Percentiles rank a stretch among this genome's conserved stretches.
These are phyloP conservation scores for Jacana jacana DNA, from an alignment of 2,113 vertebrate genomes.

Conservation along the genomic window DNA sequence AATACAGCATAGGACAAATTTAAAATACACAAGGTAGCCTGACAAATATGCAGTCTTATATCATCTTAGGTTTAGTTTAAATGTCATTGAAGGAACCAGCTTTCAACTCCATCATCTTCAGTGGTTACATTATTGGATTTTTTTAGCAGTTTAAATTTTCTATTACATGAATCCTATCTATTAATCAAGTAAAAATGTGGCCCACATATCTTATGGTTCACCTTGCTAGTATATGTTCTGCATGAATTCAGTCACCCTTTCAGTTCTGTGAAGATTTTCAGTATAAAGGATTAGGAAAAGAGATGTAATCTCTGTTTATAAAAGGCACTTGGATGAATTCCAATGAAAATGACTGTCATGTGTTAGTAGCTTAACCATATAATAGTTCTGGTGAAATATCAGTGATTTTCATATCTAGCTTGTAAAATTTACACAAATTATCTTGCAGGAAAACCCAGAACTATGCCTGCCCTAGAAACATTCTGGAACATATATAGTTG, in stretches of 20 bases:
- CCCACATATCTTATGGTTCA: neutral
- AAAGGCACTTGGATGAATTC: neutral
- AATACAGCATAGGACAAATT: neutral
- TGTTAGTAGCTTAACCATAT: neutral
- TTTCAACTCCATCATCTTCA: slow-evolving; percentile 31
- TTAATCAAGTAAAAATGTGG: slow-evolving; percentile 37
- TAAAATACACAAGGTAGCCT: neutral
- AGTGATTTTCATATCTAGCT: neutral
- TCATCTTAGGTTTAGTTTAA: slow-evolving; percentile 10
- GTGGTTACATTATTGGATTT: slow-evolving; percentile 22
- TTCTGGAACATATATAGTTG: neutral
- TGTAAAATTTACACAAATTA: neutral
- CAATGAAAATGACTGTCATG: neutral
- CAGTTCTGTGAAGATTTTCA: slow-evolving; percentile 4
- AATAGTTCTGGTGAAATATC: neutral
- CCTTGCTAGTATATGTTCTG: neutral
- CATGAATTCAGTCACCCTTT: slow-evolving; percentile 13
- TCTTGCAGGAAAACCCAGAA: neutral
- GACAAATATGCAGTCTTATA: neutral
- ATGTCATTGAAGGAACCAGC: neutral
- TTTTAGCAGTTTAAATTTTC: slow-evolving; percentile 25
- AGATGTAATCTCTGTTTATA: neutral
- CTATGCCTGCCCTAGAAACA: neutral
- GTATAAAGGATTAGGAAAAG: slow-evolving; percentile 12
- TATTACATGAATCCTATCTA: slow-evolving; percentile 28